These are phyloP conservation scores for Apis dorsata DNA, from an alignment of 1,140 invertebrate genomes.

Conservation along the genomic window DNA sequence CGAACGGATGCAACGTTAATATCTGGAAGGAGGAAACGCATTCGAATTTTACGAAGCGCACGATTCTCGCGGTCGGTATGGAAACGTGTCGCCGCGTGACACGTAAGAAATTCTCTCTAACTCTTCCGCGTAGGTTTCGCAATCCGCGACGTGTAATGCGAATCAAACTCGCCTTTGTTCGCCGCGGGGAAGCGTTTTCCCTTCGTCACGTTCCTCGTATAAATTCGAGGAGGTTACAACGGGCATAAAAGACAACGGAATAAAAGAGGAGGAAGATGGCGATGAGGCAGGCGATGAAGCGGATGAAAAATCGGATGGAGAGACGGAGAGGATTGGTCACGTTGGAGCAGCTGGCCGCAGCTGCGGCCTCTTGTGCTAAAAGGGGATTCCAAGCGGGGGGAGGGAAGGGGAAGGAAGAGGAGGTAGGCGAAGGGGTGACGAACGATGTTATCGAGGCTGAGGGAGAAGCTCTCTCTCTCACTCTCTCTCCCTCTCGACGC, in stretches of 20 bases:
- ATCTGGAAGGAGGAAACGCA: background rate
- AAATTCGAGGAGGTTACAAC: background rate
- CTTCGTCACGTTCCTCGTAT: constrained; percentile 28
- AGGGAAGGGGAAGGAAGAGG: background rate
- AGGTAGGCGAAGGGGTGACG: background rate
- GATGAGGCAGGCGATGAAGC: too few species aligned
- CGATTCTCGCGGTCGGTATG: too few species aligned
- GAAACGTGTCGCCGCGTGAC: constrained; percentile 17
- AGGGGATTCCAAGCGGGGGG: constrained; percentile 14
- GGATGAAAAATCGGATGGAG: constrained; percentile 42
- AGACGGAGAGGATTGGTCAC: constrained; percentile 14
- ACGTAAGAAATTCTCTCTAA: constrained; percentile 5
- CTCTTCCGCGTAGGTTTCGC: constrained; percentile 41
- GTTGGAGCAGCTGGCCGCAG: background rate
- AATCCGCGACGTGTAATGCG: background rate
- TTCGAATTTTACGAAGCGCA: too few species aligned
- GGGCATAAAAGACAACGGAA: background rate
- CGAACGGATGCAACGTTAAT: background rate
- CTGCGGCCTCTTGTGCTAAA: background rate
- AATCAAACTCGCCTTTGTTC: constrained; percentile 35
- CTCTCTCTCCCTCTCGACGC: background rate
- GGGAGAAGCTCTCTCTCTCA: constrained; percentile 1
- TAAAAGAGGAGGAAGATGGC: too few species aligned
- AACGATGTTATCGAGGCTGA: constrained; percentile 60
- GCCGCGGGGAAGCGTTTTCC: constrained; percentile 15